phyloP scores from a whole-genome alignment of 2,888 invertebrate genomes.

The Silvanus unidentatus region DNA sequence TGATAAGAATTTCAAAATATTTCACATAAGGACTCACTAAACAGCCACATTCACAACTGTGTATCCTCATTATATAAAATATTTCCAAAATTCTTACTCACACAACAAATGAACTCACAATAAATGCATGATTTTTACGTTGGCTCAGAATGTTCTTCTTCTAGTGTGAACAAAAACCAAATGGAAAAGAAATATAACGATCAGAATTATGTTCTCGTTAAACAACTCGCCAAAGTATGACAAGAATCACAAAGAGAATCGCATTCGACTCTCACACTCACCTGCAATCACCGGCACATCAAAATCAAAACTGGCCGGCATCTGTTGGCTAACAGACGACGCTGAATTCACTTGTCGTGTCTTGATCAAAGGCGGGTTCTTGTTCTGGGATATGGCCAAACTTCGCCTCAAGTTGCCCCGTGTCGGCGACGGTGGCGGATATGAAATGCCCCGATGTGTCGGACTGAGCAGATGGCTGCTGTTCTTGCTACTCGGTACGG shows the following conservation, averaged over 20 bases:
- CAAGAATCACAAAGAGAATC: too few relatives aligned
- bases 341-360: constrained; percentile 67
- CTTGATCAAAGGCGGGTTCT: constrained; percentile 76
- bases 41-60: constrained; percentile 4
- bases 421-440: constrained; percentile 75
- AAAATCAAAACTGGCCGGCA: constrained; percentile 45
- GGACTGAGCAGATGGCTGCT: constrained; percentile 51
- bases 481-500: constrained; percentile 49
- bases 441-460: constrained; percentile 68
- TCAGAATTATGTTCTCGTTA: too few relatives aligned
- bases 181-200: constrained; percentile 5
- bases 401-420: constrained; percentile 62
- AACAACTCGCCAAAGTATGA: neutral
- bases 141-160: constrained; percentile 45
- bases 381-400: constrained; percentile 65
- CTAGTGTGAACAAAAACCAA: constrained; percentile 34
- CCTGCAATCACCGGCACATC: constrained; percentile 50
- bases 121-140: constrained; percentile 39
- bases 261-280: too few relatives aligned
- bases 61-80: constrained; percentile 2
- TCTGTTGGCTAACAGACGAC: constrained; percentile 35
- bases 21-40: too few relatives aligned
- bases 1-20: constrained; percentile 14
- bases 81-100: constrained; percentile 7
- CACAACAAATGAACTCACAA: constrained; percentile 37